phyloP scores from a whole-genome alignment of 2,113 vertebrate species.

The Melanerpes formicivorus region DNA sequence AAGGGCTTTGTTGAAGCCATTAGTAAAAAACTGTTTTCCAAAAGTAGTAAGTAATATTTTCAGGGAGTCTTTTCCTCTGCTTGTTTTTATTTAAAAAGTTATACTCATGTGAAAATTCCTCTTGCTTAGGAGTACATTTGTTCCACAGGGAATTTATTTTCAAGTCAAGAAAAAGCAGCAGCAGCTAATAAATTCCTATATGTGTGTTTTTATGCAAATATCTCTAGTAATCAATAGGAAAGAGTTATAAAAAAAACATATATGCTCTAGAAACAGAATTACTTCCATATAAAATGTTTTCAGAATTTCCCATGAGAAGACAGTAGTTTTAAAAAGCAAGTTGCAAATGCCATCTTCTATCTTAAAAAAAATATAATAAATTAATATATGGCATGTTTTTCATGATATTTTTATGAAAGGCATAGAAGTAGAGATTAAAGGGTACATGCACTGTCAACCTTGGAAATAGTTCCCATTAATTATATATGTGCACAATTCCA shows the following conservation, averaged over 20 bases:
- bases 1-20: constrained; percentile 28
- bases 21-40: constrained; percentile 51
- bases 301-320: constrained; percentile 53
- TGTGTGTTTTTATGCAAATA: constrained; percentile 44
- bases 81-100: constrained; percentile 55
- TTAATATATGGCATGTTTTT: background rate
- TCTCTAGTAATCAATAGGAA: constrained; percentile 36
- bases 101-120: background rate
- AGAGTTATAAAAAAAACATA: constrained; percentile 48
- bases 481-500: background rate
- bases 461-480: background rate
- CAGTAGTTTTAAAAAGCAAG: constrained; percentile 17
- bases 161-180: constrained; percentile 45
- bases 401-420: background rate
- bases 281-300: constrained; percentile 35
- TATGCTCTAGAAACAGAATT: constrained; percentile 42
- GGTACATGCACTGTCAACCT: background rate
- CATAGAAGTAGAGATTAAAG: constrained; percentile 27
- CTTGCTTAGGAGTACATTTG: constrained; percentile 36
- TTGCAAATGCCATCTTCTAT: background rate
- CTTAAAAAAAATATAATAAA: background rate
- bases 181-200: constrained; percentile 32
- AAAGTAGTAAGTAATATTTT: constrained; percentile 46
- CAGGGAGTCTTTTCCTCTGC: background rate
- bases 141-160: constrained; percentile 50